These are phyloP conservation scores for Pollicipes pollicipes DNA, from an alignment of 1,140 invertebrate genomes.

Conservation along the genomic window DNA sequence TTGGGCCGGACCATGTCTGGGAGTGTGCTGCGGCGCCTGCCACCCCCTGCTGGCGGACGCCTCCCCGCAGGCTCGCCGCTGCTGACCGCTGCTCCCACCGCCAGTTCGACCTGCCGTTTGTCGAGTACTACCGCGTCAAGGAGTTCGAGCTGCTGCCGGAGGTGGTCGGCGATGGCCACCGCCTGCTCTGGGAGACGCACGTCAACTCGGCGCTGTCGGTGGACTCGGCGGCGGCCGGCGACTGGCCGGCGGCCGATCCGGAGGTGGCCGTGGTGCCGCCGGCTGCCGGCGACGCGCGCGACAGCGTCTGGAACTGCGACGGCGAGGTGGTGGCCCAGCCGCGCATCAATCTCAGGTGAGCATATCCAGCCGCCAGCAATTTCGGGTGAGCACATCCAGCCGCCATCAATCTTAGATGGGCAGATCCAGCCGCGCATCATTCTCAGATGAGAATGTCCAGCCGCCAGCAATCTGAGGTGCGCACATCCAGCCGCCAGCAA, in stretches of 20 bases:
- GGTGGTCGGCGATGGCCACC: conserved; percentile 19
- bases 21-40: no score
- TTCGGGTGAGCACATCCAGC: no score
- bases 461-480: no score
- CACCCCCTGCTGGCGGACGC: no score
- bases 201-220: not conserved
- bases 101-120: conserved; percentile 54
- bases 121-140: conserved; percentile 52
- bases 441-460: no score
- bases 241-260: not conserved
- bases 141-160: conserved; percentile 49
- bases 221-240: not conserved
- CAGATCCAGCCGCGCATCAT: no score
- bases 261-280: conserved; percentile 5
- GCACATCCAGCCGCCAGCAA: no score
- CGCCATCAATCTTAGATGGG: no score
- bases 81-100: no score
- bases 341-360: conserved; percentile 48
- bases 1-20: no score
- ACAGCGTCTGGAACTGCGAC: conserved; percentile 68
- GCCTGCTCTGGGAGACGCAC: conserved; percentile 5
- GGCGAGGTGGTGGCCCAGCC: conserved; percentile 54
- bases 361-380: no score
- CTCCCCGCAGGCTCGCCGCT: no score
- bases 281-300: conserved; percentile 8